Percentiles rank a stretch among this genome's conserved stretches.
These are phyloP conservation scores for Cyrtonyx montezumae DNA, from an alignment of 2,113 vertebrate species.

Conservation along the genomic window DNA sequence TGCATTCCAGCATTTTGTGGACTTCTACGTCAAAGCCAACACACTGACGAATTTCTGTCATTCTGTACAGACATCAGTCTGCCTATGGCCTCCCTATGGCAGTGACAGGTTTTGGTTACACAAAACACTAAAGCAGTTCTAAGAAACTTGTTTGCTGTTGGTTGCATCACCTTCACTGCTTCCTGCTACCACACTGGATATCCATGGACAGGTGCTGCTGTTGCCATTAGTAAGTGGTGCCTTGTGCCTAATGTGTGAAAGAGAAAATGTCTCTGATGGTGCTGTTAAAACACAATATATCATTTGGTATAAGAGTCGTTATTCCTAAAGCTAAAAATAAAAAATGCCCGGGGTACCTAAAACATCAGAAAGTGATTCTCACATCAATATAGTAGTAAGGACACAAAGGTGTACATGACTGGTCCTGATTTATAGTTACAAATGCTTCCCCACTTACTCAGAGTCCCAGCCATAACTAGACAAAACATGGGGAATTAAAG, in stretches of 20 bases:
- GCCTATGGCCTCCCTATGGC: not conserved
- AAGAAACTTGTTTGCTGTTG: not conserved
- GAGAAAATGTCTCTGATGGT: not conserved
- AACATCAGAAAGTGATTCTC: not conserved
- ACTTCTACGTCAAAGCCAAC: not conserved
- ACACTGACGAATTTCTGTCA: not conserved
- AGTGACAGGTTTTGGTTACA: not conserved
- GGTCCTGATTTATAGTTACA: not conserved
- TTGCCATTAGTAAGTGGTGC: not conserved
- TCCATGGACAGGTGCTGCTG: accelerated
- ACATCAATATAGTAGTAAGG: not conserved
- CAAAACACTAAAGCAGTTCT: not conserved
- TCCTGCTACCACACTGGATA: not conserved
- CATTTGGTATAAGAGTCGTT: not conserved
- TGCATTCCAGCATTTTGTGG: not conserved
- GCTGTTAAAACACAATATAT: not conserved
- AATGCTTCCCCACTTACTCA: not conserved
- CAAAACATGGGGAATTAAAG: not conserved
- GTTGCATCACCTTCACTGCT: not conserved
- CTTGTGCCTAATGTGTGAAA: not conserved
- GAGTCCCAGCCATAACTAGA: not conserved
- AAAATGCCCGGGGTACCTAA: not conserved
- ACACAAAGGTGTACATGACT: not conserved
- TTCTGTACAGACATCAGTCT: not conserved
- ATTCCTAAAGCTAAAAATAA: not conserved